Evolutionary conservation across 2,797 vertebrate genomes (phyloP), one percentile per base, ranked within the genome.

Genomic region (Catostomus latipinnis): DNA sequence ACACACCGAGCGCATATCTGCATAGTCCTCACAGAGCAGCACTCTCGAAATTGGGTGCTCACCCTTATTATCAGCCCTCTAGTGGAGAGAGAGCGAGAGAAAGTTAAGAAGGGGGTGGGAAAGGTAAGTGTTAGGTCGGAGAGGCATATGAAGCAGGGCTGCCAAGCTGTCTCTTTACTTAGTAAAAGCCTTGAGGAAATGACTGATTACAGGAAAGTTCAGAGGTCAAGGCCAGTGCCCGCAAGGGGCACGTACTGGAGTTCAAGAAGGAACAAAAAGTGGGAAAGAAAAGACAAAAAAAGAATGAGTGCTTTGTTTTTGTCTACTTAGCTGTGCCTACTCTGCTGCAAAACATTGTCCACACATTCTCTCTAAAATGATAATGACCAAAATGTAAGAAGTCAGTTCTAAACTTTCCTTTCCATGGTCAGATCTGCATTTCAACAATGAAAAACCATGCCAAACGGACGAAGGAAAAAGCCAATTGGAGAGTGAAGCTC

Each of bases 161-260:
- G 78, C 89, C 89, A 89, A 91, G 34, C 34, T 34, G 91, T 92
- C 91, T 91, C 85, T 84, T 84, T 78, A 87, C 68, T 92, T 89
- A 90, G 57, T 74, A 74, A 7, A 89, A 89, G 88, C 92, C 90
- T 90, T 89, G 53, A 88, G 91, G 93, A 93, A 93, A 93, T 94
- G 95, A 95, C 90, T 94, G 94, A 96, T 95, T 95, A 93, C 89
- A 85, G 86, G 81, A 76, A 0, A 53, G 94, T 93, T 92, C 91
- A 94, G 81, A 90, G 94, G 92, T 94, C 93, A 87, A 94, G 90
- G 89, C 88, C 91, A 90, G 85, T 86, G 89, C 90, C 89, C 86
- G 78, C 14, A 58, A 65, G 10, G 63, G 45, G 54, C 4, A 81
- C 71, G 71, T 88, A 82, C 86, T 87, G 82, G 87, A 89, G 82